Percentiles rank a stretch among this genome's conserved stretches.
Conservation (phyloP, 2,113 vertebrate genomes). For the Microtus montanus region DNA sequence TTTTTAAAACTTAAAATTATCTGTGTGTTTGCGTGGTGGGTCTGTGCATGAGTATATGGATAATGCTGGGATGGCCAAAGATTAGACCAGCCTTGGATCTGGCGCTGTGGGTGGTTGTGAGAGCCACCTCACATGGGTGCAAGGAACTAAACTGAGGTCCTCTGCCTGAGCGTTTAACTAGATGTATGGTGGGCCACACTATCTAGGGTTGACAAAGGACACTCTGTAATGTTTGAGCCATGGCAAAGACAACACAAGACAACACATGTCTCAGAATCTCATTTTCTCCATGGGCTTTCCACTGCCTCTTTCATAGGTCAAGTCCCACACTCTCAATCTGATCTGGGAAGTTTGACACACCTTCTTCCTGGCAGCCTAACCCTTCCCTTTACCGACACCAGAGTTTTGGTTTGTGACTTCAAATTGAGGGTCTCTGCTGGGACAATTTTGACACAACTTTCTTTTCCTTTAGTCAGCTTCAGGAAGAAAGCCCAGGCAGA, state of each 20-base stretch:
- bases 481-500: background rate
- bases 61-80: background rate
- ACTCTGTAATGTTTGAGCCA: background rate
- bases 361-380: background rate
- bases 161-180: background rate
- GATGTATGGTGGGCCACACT: too few relatives aligned
- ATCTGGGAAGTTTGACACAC: background rate
- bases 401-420: background rate
- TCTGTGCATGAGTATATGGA: background rate
- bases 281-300: background rate
- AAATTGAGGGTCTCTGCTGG: background rate
- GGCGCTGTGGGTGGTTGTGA: too few relatives aligned
- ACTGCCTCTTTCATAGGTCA: background rate
- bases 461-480: background rate
- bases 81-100: background rate
- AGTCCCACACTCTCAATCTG: background rate
- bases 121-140: too few relatives aligned
- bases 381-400: background rate
- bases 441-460: background rate
- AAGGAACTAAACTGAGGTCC: background rate
- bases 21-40: background rate
- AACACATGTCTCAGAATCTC: background rate
- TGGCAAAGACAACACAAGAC: background rate
- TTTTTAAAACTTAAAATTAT: background rate
- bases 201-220: background rate